Conservation (phyloP, 2,113 vertebrate genomes). For the Carlito syrichta region DNA sequence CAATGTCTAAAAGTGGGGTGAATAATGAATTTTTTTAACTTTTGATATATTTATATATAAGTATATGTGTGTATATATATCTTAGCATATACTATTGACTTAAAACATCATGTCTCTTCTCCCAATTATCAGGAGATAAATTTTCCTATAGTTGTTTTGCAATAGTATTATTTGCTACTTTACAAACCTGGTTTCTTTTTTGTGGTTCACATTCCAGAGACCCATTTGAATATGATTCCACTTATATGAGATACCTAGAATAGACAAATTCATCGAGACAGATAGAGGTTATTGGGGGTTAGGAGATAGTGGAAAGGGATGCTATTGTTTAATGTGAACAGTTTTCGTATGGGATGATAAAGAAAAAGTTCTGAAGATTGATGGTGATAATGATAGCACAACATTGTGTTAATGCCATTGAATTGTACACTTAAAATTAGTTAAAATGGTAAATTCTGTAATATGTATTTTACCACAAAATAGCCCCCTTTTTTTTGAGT, state of each 20-base stretch:
- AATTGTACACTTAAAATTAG: neutral
- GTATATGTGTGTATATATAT: neutral
- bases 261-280: neutral
- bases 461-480: neutral
- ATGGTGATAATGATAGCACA: neutral
- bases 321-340: neutral
- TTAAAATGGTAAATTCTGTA: neutral
- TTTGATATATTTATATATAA: neutral
- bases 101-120: too few species aligned
- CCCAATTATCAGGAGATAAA: neutral
- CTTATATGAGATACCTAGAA: neutral
- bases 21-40: neutral
- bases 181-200: neutral
- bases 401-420: neutral
- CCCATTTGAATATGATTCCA: neutral
- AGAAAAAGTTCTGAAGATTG: neutral
- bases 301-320: neutral
- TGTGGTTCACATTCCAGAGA: neutral
- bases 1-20: neutral
- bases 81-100: too few species aligned
- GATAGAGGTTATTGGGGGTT: neutral
- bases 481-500: too few species aligned
- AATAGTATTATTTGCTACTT: neutral
- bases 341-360: neutral
- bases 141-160: neutral